phyloP scores from a whole-genome alignment of 2,113 vertebrate species.

The Elaphurus davidianus region DNA sequence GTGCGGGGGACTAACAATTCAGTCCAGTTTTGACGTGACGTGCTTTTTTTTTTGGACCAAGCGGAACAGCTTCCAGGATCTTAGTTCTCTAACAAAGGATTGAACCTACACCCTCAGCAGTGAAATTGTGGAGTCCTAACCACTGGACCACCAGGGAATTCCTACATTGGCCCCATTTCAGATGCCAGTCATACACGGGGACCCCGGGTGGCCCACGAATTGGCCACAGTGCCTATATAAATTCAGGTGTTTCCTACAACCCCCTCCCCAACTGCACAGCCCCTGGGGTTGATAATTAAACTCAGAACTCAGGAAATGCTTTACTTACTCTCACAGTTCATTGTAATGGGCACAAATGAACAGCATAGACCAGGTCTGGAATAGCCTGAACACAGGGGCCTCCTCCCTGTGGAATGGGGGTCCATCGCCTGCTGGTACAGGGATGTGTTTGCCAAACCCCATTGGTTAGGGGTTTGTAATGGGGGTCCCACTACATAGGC shows the following conservation, averaged over 20 bases:
- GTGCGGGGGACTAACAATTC: background rate
- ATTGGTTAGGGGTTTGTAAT: background rate
- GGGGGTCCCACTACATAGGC: too few species aligned
- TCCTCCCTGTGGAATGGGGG: rapidly evolving
- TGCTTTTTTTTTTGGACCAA: background rate
- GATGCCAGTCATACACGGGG: background rate
- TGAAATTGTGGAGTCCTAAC: background rate
- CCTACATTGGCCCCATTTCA: background rate
- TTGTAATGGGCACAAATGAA: background rate
- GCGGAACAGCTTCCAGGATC: background rate
- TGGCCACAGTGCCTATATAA: background rate
- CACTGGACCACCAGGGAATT: background rate
- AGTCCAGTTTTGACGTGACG: background rate
- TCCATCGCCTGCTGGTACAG: rapidly evolving
- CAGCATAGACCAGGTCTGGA: background rate
- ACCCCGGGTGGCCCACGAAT: background rate
- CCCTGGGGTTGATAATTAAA: background rate
- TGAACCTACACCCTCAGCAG: background rate
- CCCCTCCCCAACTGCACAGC: background rate
- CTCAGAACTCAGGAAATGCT: background rate
- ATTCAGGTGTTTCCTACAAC: background rate
- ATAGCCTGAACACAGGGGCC: background rate
- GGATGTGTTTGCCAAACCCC: background rate
- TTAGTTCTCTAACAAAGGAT: background rate
- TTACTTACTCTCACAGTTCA: too few species aligned